Base-by-base conservation (phyloP, 2,888 invertebrate species). In the Patella ulyssiponensis region DNA sequence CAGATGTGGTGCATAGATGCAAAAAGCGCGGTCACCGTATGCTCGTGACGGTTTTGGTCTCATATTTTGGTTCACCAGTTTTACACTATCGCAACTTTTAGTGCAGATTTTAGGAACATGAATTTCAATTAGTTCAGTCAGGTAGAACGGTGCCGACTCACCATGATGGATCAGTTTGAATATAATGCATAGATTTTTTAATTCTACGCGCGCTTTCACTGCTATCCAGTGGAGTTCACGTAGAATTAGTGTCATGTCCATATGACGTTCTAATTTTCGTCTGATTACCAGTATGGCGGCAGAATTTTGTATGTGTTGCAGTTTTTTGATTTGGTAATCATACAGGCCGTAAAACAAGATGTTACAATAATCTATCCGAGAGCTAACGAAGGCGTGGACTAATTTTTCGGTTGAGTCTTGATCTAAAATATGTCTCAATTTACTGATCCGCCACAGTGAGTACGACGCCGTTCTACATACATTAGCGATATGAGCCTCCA, bases 241-340 rank as follows among this genome's bases (percentile, higher is more conserved):
- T 3, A 74, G 74, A 3, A 74, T 33, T 20, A 58, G 74, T 17
- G 58, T 27, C 44, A 74, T 58, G 17, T 74, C 64, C 7, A 11
- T 64, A 7, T 53, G 53, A 20, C 14, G 44, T 27, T 27, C 27
- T 27, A 27, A 27, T 27, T 27, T 27, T 27, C 27, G 27, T 27
- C 27, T 27, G 27, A 27, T 27, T 27, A 27, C 74, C 5, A 74
- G 54, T 7, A 33, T 74, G 9, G 74, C 64, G 23, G 58, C 74
- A 20, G 74, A 56, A 15, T 74, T 74, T 33, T 74, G 74, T 5
- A 74, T 20, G n/a, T n/a, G 53, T 58, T 74, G n/a, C n/a, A n/a
- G 58, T 44, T 27, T 53, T 14, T 23, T 74, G 17, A 73, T 74
- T 33, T n/a, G 15, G 23, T 44, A 44, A 56, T 17, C 27, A n/a